Evolutionary conservation across 2,888 invertebrate genomes (phyloP), one percentile per base, ranked within the genome.

Genomic region (Bellardia bayeri): DNA sequence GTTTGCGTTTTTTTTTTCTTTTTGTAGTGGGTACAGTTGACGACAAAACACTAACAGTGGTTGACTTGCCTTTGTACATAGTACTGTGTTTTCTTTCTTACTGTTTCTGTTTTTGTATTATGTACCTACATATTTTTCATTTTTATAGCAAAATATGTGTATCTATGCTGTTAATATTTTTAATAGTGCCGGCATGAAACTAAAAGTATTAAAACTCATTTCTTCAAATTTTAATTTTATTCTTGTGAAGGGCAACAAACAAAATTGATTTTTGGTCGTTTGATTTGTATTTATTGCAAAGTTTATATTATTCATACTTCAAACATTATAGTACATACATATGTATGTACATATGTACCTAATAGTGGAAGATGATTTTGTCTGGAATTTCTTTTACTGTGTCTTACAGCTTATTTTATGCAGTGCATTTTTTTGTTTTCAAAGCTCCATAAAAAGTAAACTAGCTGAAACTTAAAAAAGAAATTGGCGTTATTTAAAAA

Each of bases 21-120:
- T 83, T 83, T 78, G 80, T 86, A 75, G 84, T 89, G 84, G 85
- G 92, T 92, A 92, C 92, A 92, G 92, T 92, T 91, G 92, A 89
- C 90, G 89, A 91, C 92, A 92, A 92, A 92, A 92, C 92, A 91
- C 74, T 85, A 81, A 88, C 88, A 76, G 79, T 64, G 82, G 71
- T 79, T 82, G 54, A 81, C 69, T 81, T 80, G 78, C 81, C 90
- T 89, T 68, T 76, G 89, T 82, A 63, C 51, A 45, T 45, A 23
- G 23, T 23, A n/a, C 75, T 72, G 66, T 72, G 16, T 30, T 72
- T 78, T 56, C 16, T 61, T 79, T 51, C 40, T 42, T 76, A 45
- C 49, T 56, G 74, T 58, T 66, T 56, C 11, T 69, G n/a, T 37
- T 49, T 23, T n/a, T 56, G 56, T 45, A 45, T 74, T 58, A 30